phyloP scores from a whole-genome alignment of 2,888 invertebrate species.

The Cryptus armator region DNA sequence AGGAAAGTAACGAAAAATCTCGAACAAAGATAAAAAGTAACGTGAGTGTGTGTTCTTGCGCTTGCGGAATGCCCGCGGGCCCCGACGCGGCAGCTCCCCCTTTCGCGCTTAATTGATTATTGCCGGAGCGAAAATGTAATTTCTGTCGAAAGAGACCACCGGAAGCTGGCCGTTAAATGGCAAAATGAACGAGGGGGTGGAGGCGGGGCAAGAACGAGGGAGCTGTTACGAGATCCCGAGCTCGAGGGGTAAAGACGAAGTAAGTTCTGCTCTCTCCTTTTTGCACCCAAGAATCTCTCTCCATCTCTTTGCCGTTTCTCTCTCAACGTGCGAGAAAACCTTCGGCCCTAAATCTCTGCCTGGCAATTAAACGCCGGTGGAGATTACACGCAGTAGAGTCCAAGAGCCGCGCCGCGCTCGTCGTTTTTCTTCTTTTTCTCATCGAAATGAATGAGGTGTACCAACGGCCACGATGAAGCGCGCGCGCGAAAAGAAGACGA shows the following conservation, averaged over 20 bases:
- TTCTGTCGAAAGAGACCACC: conserved; percentile 54
- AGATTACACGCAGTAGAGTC: conserved; percentile 58
- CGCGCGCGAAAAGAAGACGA: neutral
- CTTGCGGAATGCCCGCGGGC: conserved; percentile 21
- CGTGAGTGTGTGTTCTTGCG: neutral
- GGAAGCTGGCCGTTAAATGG: conserved; percentile 55
- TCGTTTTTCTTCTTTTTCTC: conserved; percentile 32
- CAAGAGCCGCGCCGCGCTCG: conserved; percentile 12
- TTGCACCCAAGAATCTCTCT: conserved; percentile 2
- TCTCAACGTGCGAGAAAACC: conserved; percentile 45
- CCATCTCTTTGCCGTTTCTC: conserved; percentile 30
- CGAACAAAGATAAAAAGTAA: too few species aligned
- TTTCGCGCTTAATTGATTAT: conserved; percentile 57
- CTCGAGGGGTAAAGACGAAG: conserved; percentile 41
- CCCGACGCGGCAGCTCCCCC: conserved; percentile 31
- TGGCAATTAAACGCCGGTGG: conserved; percentile 69
- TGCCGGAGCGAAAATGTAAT: conserved; percentile 58
- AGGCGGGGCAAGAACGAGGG: neutral
- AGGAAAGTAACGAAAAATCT: too few species aligned
- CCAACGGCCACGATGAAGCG: conserved; percentile 30
- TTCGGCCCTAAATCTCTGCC: conserved; percentile 67
- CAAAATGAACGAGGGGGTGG: conserved; percentile 32
- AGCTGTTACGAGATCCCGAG: conserved; percentile 29
- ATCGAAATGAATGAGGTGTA: conserved; percentile 24
- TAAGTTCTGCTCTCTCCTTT: conserved; percentile 49